Percentiles rank a stretch among this genome's conserved stretches.
These are phyloP conservation scores for Apogon talboti DNA, from an alignment of 2,797 vertebrate species.

Conservation along the genomic window DNA sequence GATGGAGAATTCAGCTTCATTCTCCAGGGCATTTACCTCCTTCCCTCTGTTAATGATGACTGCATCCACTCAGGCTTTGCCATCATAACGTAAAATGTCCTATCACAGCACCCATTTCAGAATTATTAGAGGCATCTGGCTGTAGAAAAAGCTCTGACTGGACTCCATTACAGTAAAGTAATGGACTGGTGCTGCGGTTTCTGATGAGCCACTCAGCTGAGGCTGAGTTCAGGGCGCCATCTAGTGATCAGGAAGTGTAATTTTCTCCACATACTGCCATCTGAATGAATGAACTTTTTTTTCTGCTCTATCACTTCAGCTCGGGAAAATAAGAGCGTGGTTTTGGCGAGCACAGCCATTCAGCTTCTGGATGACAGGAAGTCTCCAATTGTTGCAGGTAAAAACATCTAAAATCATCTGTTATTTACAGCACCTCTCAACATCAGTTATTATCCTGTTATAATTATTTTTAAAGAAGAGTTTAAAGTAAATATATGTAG, in stretches of 20 bases:
- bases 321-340: conserved; percentile 93
- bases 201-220: not conserved
- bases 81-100: conserved; percentile 49
- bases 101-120: conserved; percentile 39
- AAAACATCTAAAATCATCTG: not conserved
- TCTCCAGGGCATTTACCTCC: conserved; percentile 49
- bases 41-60: conserved; percentile 44
- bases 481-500: not conserved
- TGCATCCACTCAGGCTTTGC: conserved; percentile 39
- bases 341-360: conserved; percentile 96
- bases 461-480: not conserved
- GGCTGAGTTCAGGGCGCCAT: conserved; percentile 55
- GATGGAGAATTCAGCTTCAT: conserved; percentile 36
- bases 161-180: conserved; percentile 48
- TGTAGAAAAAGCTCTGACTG: conserved; percentile 33
- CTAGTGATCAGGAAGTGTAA: conserved; percentile 63
- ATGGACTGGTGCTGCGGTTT: conserved; percentile 28
- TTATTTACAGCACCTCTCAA: not conserved
- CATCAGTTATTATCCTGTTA: not conserved
- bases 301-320: conserved; percentile 75
- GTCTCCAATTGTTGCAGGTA: conserved; percentile 96
- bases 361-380: conserved; percentile 96
- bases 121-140: conserved; percentile 45
- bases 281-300: not conserved
- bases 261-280: not conserved